These are phyloP conservation scores for Troilus luridus DNA, from an alignment of 2,888 invertebrate genomes.

Conservation along the genomic window DNA sequence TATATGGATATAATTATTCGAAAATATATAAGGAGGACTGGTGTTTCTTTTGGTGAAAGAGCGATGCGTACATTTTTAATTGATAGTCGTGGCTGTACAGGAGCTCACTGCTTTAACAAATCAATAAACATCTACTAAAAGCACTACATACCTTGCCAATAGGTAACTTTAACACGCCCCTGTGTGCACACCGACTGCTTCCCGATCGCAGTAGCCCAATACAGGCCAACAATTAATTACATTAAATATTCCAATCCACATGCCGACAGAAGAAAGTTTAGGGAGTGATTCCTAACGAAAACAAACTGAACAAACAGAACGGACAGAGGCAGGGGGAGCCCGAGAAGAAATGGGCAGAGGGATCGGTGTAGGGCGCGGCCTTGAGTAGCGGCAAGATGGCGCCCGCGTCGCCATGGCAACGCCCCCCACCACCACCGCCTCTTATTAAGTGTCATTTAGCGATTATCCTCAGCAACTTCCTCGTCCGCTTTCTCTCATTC, in stretches of 20 bases:
- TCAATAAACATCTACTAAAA: neutral
- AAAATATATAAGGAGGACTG: too few relatives aligned
- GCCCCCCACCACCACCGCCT: conserved; percentile 36
- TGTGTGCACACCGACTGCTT: neutral
- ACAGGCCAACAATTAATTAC: neutral
- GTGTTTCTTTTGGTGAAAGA: too few relatives aligned
- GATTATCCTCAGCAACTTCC: conserved; percentile 43
- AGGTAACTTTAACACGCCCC: neutral
- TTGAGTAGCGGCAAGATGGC: conserved; percentile 55
- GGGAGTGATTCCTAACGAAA: neutral
- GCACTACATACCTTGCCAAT: neutral
- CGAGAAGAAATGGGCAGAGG: conserved; percentile 39
- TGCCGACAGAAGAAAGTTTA: neutral
- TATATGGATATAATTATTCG: too few relatives aligned
- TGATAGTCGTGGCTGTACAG: too few relatives aligned
- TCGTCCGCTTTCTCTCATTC: conserved; percentile 46
- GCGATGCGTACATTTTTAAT: too few relatives aligned
- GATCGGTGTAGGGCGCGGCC: conserved; percentile 57
- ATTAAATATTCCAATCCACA: neutral
- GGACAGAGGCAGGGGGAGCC: neutral
- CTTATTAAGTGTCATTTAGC: conserved; percentile 50
- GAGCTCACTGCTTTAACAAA: neutral
- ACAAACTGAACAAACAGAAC: neutral
- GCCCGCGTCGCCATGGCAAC: conserved; percentile 55
- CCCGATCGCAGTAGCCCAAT: neutral